Evolutionary conservation across 2,797 vertebrate species (phyloP).

Genomic region (Enteromius trimaculatus): DNA sequence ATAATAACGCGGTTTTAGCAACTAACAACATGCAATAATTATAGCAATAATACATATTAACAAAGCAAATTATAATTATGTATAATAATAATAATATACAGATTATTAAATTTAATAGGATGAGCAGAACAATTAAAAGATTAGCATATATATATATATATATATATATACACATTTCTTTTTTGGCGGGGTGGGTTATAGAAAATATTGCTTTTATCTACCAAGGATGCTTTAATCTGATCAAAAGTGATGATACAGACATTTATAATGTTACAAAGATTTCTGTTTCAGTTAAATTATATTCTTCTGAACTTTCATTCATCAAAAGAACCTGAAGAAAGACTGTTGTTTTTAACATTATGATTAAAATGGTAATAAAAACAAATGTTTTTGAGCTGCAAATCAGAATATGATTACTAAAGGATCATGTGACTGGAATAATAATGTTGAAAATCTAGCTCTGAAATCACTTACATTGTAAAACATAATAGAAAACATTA

Average conservation of each 20-base stretch:
- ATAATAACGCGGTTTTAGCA: background rate
- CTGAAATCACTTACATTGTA: too few relatives aligned
- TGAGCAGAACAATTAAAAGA: too few relatives aligned
- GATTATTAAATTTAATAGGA: too few relatives aligned
- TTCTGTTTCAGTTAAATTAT: background rate
- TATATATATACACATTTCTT: too few relatives aligned
- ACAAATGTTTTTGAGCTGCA: background rate
- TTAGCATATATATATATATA: too few relatives aligned
- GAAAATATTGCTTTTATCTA: too few relatives aligned
- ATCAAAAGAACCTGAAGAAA: too few relatives aligned
- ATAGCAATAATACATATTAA: background rate
- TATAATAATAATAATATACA: too few relatives aligned
- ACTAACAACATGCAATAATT: background rate
- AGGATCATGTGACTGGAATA: background rate
- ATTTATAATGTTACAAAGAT: background rate
- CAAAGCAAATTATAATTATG: background rate
- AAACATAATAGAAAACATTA: background rate
- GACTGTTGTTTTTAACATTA: too few relatives aligned
- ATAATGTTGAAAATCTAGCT: background rate
- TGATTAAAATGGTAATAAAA: too few relatives aligned
- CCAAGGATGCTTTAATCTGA: background rate
- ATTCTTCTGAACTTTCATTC: background rate
- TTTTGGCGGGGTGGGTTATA: too few relatives aligned
- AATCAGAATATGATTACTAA: background rate
- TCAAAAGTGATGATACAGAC: background rate